phyloP scores from a whole-genome alignment of 1,140 invertebrate species.

The Meloidogyne hapla region DNA sequence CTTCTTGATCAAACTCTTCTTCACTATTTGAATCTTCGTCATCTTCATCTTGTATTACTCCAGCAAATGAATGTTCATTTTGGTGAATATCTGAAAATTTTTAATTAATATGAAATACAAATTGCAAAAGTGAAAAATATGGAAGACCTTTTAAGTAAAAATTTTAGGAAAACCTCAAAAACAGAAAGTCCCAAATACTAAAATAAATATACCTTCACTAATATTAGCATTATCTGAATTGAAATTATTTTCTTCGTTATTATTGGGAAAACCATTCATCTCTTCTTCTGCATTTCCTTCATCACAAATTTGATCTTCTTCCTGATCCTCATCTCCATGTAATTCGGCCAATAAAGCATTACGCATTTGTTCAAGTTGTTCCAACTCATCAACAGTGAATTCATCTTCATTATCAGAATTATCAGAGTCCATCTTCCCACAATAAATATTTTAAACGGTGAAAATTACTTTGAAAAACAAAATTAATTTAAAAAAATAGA shows the following conservation, averaged over 20 bases:
- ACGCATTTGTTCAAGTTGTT: constrained; percentile 7
- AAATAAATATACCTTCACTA: not conserved
- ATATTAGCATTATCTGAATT: not conserved
- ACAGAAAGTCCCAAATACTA: too few species aligned
- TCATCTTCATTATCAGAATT: not conserved
- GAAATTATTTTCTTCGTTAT: not conserved
- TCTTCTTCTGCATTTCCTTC: not conserved
- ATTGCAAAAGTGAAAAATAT: too few species aligned
- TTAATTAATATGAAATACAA: not conserved
- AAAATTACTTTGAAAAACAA: too few species aligned
- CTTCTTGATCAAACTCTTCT: not conserved
- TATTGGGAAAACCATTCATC: not conserved
- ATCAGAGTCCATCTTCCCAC: not conserved
- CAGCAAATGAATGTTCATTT: not conserved
- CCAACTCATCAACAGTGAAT: not conserved
- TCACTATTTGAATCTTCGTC: not conserved
- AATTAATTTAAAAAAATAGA: too few species aligned
- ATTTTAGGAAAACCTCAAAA: too few species aligned
- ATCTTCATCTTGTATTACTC: not conserved
- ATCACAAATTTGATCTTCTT: not conserved
- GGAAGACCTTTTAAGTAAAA: too few species aligned
- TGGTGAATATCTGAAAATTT: not conserved
- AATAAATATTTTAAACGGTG: too few species aligned
- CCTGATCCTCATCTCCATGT: not conserved
- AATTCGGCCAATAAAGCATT: not conserved